These are phyloP conservation scores for Lithobates pipiens DNA, from an alignment of 2,797 vertebrate genomes.

Conservation along the genomic window DNA sequence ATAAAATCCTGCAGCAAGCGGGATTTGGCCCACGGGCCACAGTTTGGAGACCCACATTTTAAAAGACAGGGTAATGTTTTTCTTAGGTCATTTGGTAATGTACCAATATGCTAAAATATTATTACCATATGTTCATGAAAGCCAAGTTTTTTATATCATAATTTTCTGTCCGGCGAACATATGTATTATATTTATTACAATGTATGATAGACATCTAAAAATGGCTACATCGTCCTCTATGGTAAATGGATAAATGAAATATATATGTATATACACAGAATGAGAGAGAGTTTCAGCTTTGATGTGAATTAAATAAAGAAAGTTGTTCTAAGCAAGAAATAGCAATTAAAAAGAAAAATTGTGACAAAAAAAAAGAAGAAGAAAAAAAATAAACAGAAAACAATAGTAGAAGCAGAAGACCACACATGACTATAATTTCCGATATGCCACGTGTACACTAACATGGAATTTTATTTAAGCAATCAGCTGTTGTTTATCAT, in stretches of 20 bases:
- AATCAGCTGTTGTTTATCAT: constrained; percentile 35
- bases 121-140: background rate
- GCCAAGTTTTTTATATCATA: background rate
- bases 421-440: constrained; percentile 34
- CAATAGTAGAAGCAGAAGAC: background rate
- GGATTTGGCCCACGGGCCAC: too few relatives aligned
- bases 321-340: background rate
- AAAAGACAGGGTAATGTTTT: too few relatives aligned
- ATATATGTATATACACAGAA: too few relatives aligned
- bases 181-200: background rate
- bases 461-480: constrained; percentile 14
- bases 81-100: too few relatives aligned
- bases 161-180: background rate
- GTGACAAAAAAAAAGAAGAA: background rate
- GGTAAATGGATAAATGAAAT: too few relatives aligned
- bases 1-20: too few relatives aligned
- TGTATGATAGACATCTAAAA: background rate
- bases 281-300: too few relatives aligned
- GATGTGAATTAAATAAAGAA: too few relatives aligned
- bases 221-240: too few relatives aligned
- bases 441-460: background rate
- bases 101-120: background rate
- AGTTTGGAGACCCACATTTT: too few relatives aligned
- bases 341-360: background rate
- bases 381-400: background rate